phyloP scores from a whole-genome alignment of 2,113 vertebrate species.

The Apodemus sylvaticus region DNA sequence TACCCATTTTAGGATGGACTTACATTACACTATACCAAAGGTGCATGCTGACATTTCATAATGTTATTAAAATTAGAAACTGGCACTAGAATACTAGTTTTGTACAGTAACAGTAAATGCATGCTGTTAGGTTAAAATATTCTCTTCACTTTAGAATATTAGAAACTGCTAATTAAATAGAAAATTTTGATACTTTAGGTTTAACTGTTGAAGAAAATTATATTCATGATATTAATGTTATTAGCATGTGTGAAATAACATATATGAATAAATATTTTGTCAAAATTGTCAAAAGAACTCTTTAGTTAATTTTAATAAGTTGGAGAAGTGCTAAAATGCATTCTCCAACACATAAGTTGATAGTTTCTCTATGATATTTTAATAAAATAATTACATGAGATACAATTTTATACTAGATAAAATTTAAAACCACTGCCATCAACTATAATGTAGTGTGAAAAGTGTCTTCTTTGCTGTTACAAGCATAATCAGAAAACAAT shows the following conservation, averaged over 20 bases:
- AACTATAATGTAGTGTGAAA: background rate
- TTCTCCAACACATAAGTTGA: background rate
- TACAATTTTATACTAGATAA: background rate
- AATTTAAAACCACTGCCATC: background rate
- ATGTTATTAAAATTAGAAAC: background rate
- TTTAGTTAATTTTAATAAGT: background rate
- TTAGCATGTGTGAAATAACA: background rate
- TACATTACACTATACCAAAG: background rate
- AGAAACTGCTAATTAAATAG: background rate
- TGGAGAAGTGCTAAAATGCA: background rate
- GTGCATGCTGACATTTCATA: background rate
- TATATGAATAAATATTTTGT: background rate
- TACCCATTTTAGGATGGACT: background rate
- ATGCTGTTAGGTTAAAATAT: background rate
- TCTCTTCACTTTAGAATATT: background rate
- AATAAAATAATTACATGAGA: background rate
- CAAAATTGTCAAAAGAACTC: background rate
- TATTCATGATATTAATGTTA: background rate
- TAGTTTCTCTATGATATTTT: background rate
- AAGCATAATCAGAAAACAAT: background rate
- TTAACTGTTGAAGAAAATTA: background rate
- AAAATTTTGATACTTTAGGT: too few species aligned
- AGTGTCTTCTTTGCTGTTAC: background rate
- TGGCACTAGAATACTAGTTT: background rate
- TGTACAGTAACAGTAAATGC: background rate